Conservation (phyloP, 2,113 vertebrate species). For the human (Homo sapiens) region GRCh38 chrX:119802501-119803000, state of each 20-base stretch:
- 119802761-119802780: neutral
- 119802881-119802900: neutral
- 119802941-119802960: neutral
- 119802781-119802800: neutral
- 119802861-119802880: neutral
- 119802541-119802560: too few species aligned
- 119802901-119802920: neutral
- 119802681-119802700: too few species aligned
- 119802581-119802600: too few species aligned
- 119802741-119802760: neutral
- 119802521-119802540: too few species aligned
- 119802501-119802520: too few species aligned
- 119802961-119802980: neutral
- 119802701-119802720: too few species aligned
- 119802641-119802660: too few species aligned
- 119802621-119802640: too few species aligned
- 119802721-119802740: too few species aligned
- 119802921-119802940: neutral
- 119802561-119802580: too few species aligned
- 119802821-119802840: neutral
- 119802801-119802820: neutral
- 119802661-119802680: too few species aligned
- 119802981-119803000: slow-evolving; percentile 6
- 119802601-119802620: too few species aligned
- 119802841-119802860: neutral